A percentile compares a stretch with the other conserved stretches of the same genome.
These are phyloP conservation scores for Drosophila micromelanica DNA, from an alignment of 1,140 invertebrate species.

Conservation along the genomic window DNA sequence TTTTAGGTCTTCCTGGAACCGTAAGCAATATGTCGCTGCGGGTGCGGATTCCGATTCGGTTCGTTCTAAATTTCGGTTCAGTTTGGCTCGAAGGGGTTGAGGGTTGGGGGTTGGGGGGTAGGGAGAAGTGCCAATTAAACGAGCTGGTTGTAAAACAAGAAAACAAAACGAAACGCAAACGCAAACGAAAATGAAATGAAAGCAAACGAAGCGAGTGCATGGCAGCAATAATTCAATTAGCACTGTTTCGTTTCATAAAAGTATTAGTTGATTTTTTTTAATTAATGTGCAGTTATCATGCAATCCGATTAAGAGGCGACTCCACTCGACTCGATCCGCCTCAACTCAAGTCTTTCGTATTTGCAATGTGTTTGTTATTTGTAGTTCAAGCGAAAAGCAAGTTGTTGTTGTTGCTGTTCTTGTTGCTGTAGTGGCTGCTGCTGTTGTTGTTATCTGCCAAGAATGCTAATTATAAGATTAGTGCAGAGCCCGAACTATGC, in stretches of 20 bases:
- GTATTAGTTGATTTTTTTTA: constrained; percentile 78
- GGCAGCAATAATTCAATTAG: constrained; percentile 80
- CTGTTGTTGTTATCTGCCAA: constrained; percentile 79
- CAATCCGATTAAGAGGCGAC: constrained; percentile 75
- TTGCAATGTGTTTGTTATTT: constrained; percentile 82
- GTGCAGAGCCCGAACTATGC: constrained; percentile 61
- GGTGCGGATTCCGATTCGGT: constrained; percentile 35
- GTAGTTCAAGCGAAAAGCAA: constrained; percentile 60
- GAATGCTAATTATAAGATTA: constrained; percentile 83
- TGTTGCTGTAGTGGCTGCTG: constrained; percentile 50
- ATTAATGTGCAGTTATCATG: constrained; percentile 82
- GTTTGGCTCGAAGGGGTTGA: background rate
- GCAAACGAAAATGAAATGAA: constrained; percentile 21
- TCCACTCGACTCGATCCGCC: constrained; percentile 10
- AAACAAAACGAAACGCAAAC: constrained; percentile 13
- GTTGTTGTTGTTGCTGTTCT: constrained; percentile 46
- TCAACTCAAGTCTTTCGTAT: constrained; percentile 47
- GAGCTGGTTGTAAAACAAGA: constrained; percentile 42
- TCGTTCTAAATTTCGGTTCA: constrained; percentile 26
- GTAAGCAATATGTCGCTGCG: constrained; percentile 68
- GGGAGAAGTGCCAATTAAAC: constrained; percentile 61
- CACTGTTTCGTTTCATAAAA: constrained; percentile 82
- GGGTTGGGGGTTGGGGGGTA: background rate
- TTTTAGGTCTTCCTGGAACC: constrained; percentile 78
- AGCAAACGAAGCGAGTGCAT: constrained; percentile 61